phyloP scores from a whole-genome alignment of 2,113 vertebrate genomes.

The Phrynosoma blainvillii region DNA sequence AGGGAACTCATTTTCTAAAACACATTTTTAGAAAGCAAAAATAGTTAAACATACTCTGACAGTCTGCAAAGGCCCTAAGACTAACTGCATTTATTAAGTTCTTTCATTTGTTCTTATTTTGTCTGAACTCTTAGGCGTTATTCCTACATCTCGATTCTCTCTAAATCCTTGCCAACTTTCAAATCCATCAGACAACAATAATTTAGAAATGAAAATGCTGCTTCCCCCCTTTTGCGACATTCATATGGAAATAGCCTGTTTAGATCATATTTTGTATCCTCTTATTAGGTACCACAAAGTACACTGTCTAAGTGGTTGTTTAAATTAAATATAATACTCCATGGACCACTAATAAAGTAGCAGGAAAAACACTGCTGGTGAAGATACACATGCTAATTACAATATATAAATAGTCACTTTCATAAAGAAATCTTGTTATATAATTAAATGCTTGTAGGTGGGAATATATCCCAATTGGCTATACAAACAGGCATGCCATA shows the following conservation, averaged over 20 bases:
- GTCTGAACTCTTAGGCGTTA: not conserved
- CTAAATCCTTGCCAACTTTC: not conserved
- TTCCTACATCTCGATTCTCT: not conserved
- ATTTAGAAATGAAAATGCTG: not conserved
- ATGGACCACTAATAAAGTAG: not conserved
- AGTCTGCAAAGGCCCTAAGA: not conserved
- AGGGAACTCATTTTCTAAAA: not conserved
- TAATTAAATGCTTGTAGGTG: conserved; percentile 13
- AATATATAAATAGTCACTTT: conserved; percentile 6
- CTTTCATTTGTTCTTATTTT: not conserved
- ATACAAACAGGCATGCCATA: conserved; percentile 1
- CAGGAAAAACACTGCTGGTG: not conserved
- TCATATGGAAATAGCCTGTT: not conserved
- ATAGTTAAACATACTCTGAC: not conserved
- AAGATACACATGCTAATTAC: not conserved
- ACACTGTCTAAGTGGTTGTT: not conserved
- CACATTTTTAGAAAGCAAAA: not conserved
- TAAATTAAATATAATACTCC: conserved; percentile 10
- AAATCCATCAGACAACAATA: not conserved
- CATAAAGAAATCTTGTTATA: conserved; percentile 10
- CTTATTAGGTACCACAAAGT: rapidly evolving
- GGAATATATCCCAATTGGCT: not conserved
- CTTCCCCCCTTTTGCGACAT: not conserved
- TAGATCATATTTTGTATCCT: not conserved
- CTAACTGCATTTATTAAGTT: not conserved